A percentile compares a stretch with the other conserved stretches of the same genome.
Evolutionary conservation across 2,888 invertebrate species (phyloP).

Genomic region (Agrypnus murinus): DNA sequence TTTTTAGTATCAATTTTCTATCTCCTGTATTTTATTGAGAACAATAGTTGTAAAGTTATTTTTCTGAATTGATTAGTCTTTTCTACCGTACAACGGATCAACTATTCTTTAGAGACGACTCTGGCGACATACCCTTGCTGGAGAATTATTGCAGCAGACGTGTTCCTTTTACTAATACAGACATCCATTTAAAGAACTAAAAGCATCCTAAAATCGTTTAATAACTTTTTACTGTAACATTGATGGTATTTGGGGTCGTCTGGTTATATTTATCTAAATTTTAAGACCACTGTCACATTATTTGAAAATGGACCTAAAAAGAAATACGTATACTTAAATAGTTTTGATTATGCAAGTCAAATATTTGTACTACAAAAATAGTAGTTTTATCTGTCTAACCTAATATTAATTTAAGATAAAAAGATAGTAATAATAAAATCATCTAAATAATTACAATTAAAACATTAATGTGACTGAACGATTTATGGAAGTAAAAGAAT

Average conservation of each 20-base stretch:
- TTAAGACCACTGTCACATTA: neutral
- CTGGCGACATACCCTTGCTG: neutral
- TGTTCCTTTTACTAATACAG: neutral
- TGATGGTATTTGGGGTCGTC: slow-evolving; percentile 2
- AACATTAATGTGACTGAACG: no score
- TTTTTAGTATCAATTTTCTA: no score
- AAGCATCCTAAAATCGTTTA: slow-evolving; percentile 8
- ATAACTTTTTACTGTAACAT: neutral
- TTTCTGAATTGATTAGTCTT: neutral
- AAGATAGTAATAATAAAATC: neutral
- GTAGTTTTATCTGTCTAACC: slow-evolving; percentile 1
- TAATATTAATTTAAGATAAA: slow-evolving; percentile 7
- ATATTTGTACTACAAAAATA: neutral
- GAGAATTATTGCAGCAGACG: slow-evolving; percentile 1
- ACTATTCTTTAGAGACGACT: no score
- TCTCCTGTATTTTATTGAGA: no score
- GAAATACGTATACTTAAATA: slow-evolving; percentile 3
- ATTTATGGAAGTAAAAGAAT: no score
- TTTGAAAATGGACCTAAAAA: neutral
- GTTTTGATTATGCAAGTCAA: slow-evolving; percentile 4
- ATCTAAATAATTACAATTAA: no score
- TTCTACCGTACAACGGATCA: neutral
- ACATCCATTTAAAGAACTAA: neutral
- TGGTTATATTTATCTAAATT: neutral
- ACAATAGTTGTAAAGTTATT: no score